These are phyloP conservation scores for Struthidea cinerea DNA, from an alignment of 2,113 vertebrate species.

Conservation along the genomic window DNA sequence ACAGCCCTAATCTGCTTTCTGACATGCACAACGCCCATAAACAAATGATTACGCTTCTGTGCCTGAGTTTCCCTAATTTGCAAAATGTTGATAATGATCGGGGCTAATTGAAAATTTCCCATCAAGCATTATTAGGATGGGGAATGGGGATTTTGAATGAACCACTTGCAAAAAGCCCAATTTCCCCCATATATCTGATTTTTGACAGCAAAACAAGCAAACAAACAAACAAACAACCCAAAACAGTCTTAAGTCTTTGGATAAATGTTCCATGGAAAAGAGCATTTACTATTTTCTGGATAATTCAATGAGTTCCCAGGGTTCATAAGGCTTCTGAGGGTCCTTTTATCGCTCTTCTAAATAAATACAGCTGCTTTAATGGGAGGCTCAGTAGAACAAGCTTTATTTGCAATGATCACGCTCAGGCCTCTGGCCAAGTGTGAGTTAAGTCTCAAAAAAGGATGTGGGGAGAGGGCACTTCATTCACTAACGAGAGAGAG, in stretches of 20 bases:
- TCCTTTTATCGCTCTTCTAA: background rate
- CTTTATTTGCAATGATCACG: background rate
- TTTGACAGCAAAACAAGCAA: background rate
- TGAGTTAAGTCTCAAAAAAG: background rate
- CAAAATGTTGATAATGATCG: constrained; percentile 22
- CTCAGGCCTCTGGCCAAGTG: background rate
- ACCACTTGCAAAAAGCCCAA: background rate
- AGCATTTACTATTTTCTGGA: background rate
- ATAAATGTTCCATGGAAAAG: background rate
- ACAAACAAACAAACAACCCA: background rate
- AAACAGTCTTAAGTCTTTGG: background rate
- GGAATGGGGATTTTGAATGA: constrained; percentile 16
- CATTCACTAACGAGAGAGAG: background rate
- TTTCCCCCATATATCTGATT: background rate
- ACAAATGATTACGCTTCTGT: constrained; percentile 23
- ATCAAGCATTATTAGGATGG: constrained; percentile 42
- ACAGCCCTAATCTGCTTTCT: constrained; percentile 38
- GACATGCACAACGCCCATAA: constrained; percentile 37
- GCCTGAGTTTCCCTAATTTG: constrained; percentile 22
- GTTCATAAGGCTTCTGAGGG: background rate
- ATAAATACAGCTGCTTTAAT: background rate
- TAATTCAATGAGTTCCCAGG: background rate
- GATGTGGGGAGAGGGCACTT: background rate
- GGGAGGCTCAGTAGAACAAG: background rate
- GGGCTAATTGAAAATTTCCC: constrained; percentile 60